Evolutionary conservation across 2,888 invertebrate species (phyloP), one percentile per base, ranked within the genome.

Genomic region (Drosophila vallismaia): DNA sequence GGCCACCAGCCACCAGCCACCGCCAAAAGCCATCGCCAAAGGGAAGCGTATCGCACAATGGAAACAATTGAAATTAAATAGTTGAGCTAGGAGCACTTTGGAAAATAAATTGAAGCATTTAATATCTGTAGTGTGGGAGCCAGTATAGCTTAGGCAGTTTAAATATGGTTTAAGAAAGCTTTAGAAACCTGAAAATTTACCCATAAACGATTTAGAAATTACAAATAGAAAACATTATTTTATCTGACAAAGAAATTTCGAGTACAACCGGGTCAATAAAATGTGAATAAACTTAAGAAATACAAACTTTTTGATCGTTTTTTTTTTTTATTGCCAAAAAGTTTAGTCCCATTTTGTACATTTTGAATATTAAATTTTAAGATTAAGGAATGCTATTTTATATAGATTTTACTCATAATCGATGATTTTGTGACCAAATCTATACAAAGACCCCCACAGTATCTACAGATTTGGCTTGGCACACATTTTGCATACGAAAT

Each of bases 401-500:
- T 28, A 19, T 28, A 28, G 4, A 0, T 28, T 28, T 28, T 28
- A 1, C 10, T 38, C 42, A 14, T 8, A 14, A 19, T 9, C 2
- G 19, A 4, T 6, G 4, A 33, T 42, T 66, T 33, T 28, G 9
- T 10, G 6, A 14, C 49, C 55, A 48, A 31, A 46, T 24, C n/a
- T 0, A 0, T 8, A 0, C 1, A 7, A 12, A 12, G 10, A 0
- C 48, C 24, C 54, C 54, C 70, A 71, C 64, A 44, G 73, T 71
- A 48, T 19, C 1, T 19, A 19, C 45, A 14, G 10, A 50, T 73
- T 75, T 71, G 66, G 63, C 56, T 75, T 86, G 87, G 82, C 88
- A 82, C 82, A 82, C 88, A 87, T 82, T 82, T 87, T 78, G 82
- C 87, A 87, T 82, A 87, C 82, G 76, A 56, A 81, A 82, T 74